phyloP scores from a whole-genome alignment of 2,113 vertebrate genomes.

The Colossoma macropomum region DNA sequence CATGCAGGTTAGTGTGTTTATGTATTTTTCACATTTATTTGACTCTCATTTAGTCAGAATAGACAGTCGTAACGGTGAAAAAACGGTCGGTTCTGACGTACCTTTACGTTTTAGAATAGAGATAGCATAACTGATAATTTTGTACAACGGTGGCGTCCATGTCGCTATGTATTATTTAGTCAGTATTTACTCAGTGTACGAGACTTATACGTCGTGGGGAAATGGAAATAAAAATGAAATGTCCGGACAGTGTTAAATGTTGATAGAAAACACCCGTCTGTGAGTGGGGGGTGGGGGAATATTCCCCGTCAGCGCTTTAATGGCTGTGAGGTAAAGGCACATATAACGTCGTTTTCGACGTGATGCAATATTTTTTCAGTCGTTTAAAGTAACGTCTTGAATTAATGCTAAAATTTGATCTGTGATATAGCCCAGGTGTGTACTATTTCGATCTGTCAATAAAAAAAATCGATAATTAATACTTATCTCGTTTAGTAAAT shows the following conservation, averaged over 20 bases:
- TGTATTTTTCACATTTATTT: neutral
- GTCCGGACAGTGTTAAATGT: neutral
- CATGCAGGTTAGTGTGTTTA: slow-evolving; percentile 45
- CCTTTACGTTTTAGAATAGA: neutral
- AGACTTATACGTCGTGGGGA: no score
- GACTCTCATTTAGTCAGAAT: neutral
- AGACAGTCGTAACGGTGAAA: neutral
- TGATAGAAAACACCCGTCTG: neutral
- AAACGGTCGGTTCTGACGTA: neutral
- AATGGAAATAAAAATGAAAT: neutral
- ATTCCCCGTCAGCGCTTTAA: slow-evolving; percentile 17
- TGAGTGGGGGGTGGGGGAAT: neutral
- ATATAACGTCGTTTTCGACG: no score
- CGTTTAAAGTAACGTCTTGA: no score
- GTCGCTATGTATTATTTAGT: neutral
- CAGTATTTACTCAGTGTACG: neutral
- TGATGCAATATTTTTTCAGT: no score
- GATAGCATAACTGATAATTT: neutral
- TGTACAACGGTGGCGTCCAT: neutral
- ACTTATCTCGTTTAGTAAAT: no score
- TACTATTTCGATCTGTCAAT: no score
- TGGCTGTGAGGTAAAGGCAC: neutral
- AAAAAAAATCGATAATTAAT: no score
- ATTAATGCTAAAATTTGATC: no score
- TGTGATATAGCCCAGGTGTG: no score